Evolutionary conservation across 2,113 vertebrate species (phyloP), one percentile per base, ranked within the genome.

Genomic region (Saccopteryx leptura): DNA sequence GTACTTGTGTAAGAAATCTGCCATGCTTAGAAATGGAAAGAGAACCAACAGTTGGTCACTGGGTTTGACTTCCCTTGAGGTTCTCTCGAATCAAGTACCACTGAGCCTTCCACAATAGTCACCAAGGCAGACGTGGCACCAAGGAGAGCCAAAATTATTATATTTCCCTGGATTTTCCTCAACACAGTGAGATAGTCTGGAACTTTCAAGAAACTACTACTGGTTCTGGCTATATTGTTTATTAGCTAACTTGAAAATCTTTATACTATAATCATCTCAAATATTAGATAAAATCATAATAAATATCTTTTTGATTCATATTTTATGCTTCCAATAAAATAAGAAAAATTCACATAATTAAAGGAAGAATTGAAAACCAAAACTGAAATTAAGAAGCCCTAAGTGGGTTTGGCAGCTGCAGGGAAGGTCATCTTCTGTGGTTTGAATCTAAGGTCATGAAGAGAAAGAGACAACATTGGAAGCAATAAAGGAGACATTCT

Each of bases 291-390:
- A 63, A 50, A 65, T 61, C 39, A 12, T 24, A 33, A 4, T 5
- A 31, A 69, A 74, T 72, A 58, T 9, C 13, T 13, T 60, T 87
- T 91, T 87, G 83, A 50, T 71, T 26, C 17, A 52, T 65, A n/a
- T 48, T 14, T 14, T 89, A 66, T 61, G 26, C 46, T 82, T 95
- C 7, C 18, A 60, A 48, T 66, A 71, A 85, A 88, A n/a, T 39
- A 56, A 83, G 19, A 93, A 88, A 83, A 90, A n/a, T 24, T 15
- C 48, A 8, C 11, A 50, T 33, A 52, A 80, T 13, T 46, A 15
- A 93, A 91, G 33, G 50, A 13, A 71, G 46, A 92, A 66, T 56
- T 84, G 39, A 88, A 83, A 96, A 63, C 2, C 18, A 81, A 71
- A 60, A 39, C 50, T 46, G 61, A 76, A 74, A 19, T 24, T 24